Percentiles rank a stretch among this genome's conserved stretches.
Evolutionary conservation across 2,797 vertebrate species (phyloP).

Genomic region (Paramormyrops hopkinsi): DNA sequence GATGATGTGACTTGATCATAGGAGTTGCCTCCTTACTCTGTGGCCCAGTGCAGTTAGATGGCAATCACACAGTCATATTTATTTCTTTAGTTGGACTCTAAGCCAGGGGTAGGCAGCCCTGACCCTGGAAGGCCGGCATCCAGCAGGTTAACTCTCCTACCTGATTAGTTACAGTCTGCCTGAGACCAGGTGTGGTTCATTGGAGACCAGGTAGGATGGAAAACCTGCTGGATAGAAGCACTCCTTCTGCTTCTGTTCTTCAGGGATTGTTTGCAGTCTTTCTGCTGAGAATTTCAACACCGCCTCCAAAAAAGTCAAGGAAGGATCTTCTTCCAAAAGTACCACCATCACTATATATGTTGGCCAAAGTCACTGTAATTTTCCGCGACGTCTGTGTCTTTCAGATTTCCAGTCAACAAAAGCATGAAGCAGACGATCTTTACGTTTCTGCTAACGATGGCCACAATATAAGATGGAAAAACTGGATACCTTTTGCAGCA

Average conservation of each 20-base stretch:
- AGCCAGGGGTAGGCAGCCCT: background rate
- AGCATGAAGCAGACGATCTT: background rate
- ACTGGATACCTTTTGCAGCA: background rate
- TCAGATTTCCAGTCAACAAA: background rate
- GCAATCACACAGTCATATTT: background rate
- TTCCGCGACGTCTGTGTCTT: background rate
- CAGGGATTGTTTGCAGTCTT: background rate
- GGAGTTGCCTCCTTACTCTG: background rate
- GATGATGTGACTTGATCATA: background rate
- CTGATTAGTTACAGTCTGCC: background rate
- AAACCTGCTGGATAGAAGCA: background rate
- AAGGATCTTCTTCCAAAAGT: background rate
- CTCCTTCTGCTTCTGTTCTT: too few relatives aligned
- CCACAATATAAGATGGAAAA: background rate
- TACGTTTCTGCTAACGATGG: background rate
- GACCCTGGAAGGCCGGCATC: background rate
- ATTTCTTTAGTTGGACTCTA: background rate
- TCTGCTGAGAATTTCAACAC: background rate
- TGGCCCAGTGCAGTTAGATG: background rate
- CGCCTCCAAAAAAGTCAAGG: background rate
- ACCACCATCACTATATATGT: background rate
- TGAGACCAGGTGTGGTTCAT: background rate
- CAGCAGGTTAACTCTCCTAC: background rate
- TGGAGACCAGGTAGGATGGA: background rate
- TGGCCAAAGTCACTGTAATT: background rate